Percentiles rank a stretch among this genome's conserved stretches.
Conservation (phyloP, 2,113 vertebrate genomes). For the Beaufortia kweichowensis region DNA sequence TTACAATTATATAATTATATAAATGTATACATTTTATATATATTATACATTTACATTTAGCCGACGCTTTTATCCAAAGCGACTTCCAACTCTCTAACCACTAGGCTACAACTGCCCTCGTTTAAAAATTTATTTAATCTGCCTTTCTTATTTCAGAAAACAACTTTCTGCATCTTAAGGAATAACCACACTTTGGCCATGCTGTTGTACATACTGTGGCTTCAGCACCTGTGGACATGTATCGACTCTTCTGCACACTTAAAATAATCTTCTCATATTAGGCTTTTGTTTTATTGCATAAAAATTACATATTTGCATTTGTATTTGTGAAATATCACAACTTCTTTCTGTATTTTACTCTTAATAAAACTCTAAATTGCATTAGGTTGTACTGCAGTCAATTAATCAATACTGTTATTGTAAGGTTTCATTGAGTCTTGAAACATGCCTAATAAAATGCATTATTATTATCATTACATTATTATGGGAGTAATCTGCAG, state of each 20-base stretch:
- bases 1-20: too few species aligned
- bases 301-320: neutral
- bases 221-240: neutral
- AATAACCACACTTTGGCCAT: neutral
- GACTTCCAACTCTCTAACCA: too few species aligned
- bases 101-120: too few species aligned
- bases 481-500: too few species aligned
- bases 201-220: neutral
- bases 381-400: slow-evolving; percentile 9
- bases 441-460: too few species aligned
- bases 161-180: neutral
- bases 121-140: too few species aligned
- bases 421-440: too few species aligned
- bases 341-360: neutral
- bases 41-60: too few species aligned
- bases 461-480: too few species aligned
- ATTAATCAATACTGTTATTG: neutral
- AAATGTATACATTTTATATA: too few species aligned
- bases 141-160: slow-evolving; percentile 4
- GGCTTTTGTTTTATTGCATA: neutral
- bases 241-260: slow-evolving; percentile 5
- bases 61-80: too few species aligned
- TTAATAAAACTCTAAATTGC: neutral
- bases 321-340: neutral
- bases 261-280: neutral